phyloP scores from a whole-genome alignment of 2,888 invertebrate genomes.

The Polymixis lichenea region DNA sequence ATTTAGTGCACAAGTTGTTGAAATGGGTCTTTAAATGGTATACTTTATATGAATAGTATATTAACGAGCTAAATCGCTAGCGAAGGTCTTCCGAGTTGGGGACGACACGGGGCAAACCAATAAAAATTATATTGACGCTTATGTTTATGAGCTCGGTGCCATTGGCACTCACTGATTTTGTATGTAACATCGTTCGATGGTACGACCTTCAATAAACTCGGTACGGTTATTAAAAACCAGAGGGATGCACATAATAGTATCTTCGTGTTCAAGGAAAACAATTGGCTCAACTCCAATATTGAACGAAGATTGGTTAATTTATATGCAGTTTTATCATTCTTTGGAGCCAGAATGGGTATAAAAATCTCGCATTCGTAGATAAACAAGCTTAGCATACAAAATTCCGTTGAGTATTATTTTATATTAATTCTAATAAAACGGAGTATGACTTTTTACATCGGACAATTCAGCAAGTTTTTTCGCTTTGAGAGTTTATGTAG shows the following conservation, averaged over 20 bases:
- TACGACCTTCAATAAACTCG: constrained; percentile 67
- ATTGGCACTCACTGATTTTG: constrained; percentile 73
- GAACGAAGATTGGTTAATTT: constrained; percentile 63
- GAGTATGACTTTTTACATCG: constrained; percentile 14
- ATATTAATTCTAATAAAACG: constrained; percentile 10
- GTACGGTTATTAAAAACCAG: constrained; percentile 62
- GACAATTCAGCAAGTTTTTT: constrained; percentile 26
- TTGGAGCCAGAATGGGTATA: constrained; percentile 58
- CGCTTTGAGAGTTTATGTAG: constrained; percentile 51
- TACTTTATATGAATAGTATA: constrained; percentile 63
- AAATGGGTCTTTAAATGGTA: constrained; percentile 71
- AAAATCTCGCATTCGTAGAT: constrained; percentile 51
- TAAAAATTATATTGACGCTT: constrained; percentile 74
- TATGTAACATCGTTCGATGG: constrained; percentile 44
- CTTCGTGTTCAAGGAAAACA: constrained; percentile 47
- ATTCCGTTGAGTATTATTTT: constrained; percentile 21
- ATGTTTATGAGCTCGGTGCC: constrained; percentile 72
- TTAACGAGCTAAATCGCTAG: constrained; percentile 78
- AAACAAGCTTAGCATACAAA: constrained; percentile 32
- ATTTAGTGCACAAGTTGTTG: constrained; percentile 67
- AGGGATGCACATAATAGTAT: constrained; percentile 41
- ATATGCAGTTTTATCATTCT: constrained; percentile 60
- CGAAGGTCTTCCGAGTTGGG: constrained; percentile 75
- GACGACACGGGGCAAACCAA: constrained; percentile 73
- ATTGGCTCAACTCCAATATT: constrained; percentile 74